Evolutionary conservation across 2,797 vertebrate species (phyloP), one percentile per base, ranked within the genome.

Genomic region (Phoxinus dragarum): DNA sequence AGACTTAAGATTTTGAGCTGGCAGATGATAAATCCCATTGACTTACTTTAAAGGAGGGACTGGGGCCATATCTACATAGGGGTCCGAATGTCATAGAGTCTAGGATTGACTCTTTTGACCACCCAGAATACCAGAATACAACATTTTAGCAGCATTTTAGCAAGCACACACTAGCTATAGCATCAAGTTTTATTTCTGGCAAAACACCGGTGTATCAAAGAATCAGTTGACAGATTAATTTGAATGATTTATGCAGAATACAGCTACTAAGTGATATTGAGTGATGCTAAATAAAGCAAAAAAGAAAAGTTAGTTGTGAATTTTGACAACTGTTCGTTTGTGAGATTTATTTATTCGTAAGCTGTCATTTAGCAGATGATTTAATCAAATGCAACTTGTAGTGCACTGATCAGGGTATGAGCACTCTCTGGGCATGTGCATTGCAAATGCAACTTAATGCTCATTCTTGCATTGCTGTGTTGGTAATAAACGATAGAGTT

Each of bases 211-310:
- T 5, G 12, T 1, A 47, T 47, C 44, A 47, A 47, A 52, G 66
- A 80, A 88, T 90, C 88, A 83, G 84, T 88, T 87, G 16, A 23
- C 69, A 86, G 85, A 84, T 88, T 89, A 42, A 86, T 88, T 87
- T 86, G 81, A 91, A 90, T 82, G 85, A 90, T 89, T 86, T 77
- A 86, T 86, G 56, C 84, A 78, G 85, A 80, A 87, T 77, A 74
- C 64, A 71, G 79, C 69, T 72, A 76, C 69, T 72, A 76, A 61
- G 78, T 80, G 84, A 23, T 84, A 86, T 67, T 84, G 73, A 81
- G 64, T 74, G 72, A 40, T 82, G 31, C 80, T 66, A 80, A 67
- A 85, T 82, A 69, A 86, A 83, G 74, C 76, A 42, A 84, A 89
- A 87, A 49, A 86, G 78, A 72, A 49, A 16, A 49, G 5, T 49